Evolutionary conservation across 2,113 vertebrate genomes (phyloP).

Genomic region (Bucco capensis): DNA sequence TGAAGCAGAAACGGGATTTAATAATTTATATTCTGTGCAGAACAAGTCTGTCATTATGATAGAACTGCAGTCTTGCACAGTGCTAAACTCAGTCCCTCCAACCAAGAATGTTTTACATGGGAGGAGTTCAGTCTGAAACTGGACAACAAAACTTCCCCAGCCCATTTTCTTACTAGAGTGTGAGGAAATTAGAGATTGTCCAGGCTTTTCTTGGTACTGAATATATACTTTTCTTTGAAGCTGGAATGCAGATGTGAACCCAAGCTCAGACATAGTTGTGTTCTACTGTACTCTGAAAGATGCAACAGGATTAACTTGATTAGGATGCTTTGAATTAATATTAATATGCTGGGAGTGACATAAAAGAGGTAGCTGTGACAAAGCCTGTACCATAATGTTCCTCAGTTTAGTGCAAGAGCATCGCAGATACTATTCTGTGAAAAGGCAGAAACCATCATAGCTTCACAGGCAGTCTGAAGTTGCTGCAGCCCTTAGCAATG

Average conservation of each 20-base stretch:
- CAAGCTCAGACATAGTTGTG: neutral
- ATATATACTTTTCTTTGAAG: neutral
- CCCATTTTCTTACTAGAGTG: neutral
- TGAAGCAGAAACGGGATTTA: neutral
- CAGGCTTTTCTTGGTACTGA: neutral
- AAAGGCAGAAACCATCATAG: neutral
- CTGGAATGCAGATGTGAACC: neutral
- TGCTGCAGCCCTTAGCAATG: neutral
- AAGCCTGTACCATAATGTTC: neutral
- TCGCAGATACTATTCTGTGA: neutral
- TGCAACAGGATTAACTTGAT: neutral
- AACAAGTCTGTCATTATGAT: neutral
- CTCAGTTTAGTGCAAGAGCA: neutral
- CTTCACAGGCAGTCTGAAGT: neutral
- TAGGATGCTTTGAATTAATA: neutral
- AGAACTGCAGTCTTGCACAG: neutral
- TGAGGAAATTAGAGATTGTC: neutral
- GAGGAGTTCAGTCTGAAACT: neutral
- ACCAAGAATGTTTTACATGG: neutral
- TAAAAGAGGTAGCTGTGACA: neutral
- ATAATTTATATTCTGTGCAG: neutral
- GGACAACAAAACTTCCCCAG: neutral
- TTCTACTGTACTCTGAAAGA: neutral
- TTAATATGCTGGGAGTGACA: neutral
- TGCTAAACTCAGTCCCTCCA: neutral